Conservation (phyloP, 2,888 invertebrate genomes). For the Chymomyza caudatula region DNA sequence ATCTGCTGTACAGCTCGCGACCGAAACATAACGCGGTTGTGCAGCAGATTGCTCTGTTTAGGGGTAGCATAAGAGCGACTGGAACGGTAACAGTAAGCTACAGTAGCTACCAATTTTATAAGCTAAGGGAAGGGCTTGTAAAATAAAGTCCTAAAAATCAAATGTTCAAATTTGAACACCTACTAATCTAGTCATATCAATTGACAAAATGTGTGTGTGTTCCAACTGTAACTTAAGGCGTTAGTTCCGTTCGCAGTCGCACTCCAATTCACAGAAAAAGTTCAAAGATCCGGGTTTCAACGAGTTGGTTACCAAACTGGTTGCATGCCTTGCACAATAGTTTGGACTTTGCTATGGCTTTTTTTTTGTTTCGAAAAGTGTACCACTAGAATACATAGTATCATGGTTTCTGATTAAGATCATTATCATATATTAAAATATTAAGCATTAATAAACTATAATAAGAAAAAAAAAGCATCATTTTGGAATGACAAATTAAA, state of each 20-base stretch:
- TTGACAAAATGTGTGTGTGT: too few species aligned
- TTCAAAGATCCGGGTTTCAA: background rate
- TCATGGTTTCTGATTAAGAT: background rate
- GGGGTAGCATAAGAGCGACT: too few species aligned
- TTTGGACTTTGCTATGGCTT: background rate
- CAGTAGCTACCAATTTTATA: too few species aligned
- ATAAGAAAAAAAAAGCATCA: background rate
- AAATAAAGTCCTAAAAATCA: background rate
- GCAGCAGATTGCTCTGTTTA: too few species aligned
- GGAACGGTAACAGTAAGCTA: too few species aligned
- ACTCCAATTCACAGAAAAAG: background rate
- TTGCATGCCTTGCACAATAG: background rate
- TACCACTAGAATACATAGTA: background rate
- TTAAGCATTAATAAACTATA: background rate
- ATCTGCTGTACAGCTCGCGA: too few species aligned
- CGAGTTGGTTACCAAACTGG: background rate
- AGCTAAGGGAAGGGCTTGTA: too few species aligned
- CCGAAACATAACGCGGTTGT: too few species aligned
- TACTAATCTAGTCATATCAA: background rate
- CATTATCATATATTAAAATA: background rate
- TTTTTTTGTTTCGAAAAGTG: background rate
- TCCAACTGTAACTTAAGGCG: background rate
- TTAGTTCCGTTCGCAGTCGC: background rate
- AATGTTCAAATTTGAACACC: background rate
- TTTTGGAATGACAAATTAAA: conserved; percentile 56